Conservation (phyloP, 2,113 vertebrate species). For the Silurus asotus region DNA sequence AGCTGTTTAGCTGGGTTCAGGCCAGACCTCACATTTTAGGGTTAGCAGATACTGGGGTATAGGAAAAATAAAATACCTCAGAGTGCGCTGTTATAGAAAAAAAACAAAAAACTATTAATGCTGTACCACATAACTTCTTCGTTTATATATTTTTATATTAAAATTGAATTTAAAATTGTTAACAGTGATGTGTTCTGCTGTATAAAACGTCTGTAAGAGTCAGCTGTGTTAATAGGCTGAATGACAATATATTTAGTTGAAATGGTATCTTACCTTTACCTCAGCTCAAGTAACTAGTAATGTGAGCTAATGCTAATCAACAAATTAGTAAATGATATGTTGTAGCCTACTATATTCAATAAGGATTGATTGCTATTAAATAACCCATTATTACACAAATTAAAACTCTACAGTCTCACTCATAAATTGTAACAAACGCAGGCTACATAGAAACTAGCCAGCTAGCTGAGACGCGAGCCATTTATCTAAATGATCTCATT, state of each 20-base stretch:
- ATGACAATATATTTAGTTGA: too few species aligned
- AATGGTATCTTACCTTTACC: too few species aligned
- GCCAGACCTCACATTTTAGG: too few species aligned
- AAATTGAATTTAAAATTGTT: not conserved
- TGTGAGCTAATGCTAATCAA: not conserved
- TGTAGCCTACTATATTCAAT: too few species aligned
- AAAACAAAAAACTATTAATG: not conserved
- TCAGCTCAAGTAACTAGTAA: not conserved
- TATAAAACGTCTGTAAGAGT: too few species aligned
- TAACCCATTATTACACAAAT: not conserved
- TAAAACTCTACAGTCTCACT: not conserved
- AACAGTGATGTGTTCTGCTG: too few species aligned
- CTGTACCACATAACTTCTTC: not conserved
- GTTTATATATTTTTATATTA: not conserved
- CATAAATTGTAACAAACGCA: not conserved
- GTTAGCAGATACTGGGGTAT: not conserved
- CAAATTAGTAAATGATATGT: too few species aligned
- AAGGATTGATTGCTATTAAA: not conserved
- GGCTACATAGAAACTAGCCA: not conserved
- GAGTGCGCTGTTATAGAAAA: not conserved
- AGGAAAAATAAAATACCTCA: not conserved
- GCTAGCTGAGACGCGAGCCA: not conserved
- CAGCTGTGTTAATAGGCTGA: too few species aligned
- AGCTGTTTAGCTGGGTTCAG: too few species aligned
- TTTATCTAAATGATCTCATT: not conserved